Conservation (phyloP, 1,140 invertebrate species). For the Cryptotermes secundus region DNA sequence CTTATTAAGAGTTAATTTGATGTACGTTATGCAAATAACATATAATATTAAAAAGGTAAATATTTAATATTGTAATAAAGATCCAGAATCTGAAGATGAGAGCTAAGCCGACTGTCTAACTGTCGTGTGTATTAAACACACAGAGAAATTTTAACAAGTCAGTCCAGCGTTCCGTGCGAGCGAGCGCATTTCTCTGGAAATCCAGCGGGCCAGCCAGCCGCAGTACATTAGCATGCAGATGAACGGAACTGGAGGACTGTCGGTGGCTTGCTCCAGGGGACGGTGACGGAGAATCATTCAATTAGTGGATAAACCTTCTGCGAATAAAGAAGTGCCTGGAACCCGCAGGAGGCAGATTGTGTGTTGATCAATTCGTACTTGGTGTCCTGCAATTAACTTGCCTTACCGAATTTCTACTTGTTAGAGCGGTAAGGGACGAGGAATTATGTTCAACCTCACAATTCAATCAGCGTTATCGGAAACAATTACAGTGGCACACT, state of each 20-base stretch:
- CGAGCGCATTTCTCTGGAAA: not conserved
- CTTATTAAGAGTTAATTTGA: no score
- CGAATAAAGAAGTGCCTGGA: not conserved
- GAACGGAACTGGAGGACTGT: not conserved
- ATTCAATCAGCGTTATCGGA: no score
- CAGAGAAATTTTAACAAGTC: no score
- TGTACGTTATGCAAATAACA: no score
- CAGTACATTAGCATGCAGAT: not conserved
- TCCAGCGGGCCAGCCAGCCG: not conserved
- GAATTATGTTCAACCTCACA: not conserved
- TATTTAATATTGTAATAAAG: no score
- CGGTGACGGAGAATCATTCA: slow-evolving; percentile 4
- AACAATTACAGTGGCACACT: no score
- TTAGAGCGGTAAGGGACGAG: not conserved
- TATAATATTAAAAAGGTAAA: no score
- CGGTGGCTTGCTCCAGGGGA: not conserved
- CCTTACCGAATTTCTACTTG: not conserved
- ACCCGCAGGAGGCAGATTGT: not conserved
- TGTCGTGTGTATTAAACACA: no score
- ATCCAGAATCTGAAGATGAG: no score
- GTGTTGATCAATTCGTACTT: not conserved
- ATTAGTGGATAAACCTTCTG: not conserved
- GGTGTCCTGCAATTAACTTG: not conserved
- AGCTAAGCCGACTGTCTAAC: no score
- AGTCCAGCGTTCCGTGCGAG: no score